Base-by-base conservation (phyloP, 1,140 invertebrate species). In the Drosophila nasuta region DNA sequence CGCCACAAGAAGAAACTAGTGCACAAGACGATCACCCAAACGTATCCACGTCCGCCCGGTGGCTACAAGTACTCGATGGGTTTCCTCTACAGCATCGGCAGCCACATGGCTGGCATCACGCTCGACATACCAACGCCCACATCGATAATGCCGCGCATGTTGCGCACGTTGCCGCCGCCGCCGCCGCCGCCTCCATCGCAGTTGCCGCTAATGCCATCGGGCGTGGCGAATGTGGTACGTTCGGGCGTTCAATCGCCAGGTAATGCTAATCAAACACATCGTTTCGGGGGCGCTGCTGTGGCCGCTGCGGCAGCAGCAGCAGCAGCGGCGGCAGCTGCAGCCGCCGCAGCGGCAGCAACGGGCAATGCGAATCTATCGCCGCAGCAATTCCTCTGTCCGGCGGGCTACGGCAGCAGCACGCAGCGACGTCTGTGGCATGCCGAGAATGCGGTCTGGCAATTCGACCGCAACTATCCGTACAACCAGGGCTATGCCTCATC, bases 11-110 rank as follows among this genome's bases (percentile, higher is more conserved):
- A 79, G 13, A 25, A 25, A 25, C 20, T 25, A 3, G 38, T 71
- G 43, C 67, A 66, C 5, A 70, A 71, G 13, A 67, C 70, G 5
- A 48, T 74, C 5, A 74, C 69, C 11, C 80, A 73, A 17, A 73
- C 65, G 0, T 76, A 68, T 28, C 85, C 85, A 25, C 65, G 85
- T n/a, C 85, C 85, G 2, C 75, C 81, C 11, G 85, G 85, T 15
- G 85, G 85, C 59, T 89, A 89, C 69, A 89, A 79, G 48, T 89
- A 89, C 65, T 79, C 85, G 4, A 81, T 89, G 69, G 81, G 83
- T 8, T 89, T 81, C 15, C 85, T 89, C 11, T 89, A 89, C 41
- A 75, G 46, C 38, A 89, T 89, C 35, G 85, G 85, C 6, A 75
- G 48, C 5, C 64, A 66, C 6, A 70, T 89, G 85, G 75, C 81